Percentiles rank a stretch among this genome's conserved stretches.
Evolutionary conservation across 2,888 invertebrate genomes (phyloP).

Genomic region (Drosophila borborema): DNA sequence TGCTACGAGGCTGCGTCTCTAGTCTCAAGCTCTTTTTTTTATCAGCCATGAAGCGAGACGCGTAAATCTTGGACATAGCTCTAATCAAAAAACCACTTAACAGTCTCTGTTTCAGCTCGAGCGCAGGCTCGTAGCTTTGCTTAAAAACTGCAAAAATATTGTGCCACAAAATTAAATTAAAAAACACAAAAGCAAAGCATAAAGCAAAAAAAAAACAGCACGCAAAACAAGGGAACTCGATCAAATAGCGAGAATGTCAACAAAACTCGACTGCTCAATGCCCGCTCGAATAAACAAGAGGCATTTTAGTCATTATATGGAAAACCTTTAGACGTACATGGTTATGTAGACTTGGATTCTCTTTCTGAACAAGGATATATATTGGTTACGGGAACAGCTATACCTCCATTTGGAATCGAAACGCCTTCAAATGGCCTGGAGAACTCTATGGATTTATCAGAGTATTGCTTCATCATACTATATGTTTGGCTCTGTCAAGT

Average conservation of each 20-base stretch:
- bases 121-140: slow-evolving; percentile 37
- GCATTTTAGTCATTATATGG: no score
- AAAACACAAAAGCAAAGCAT: slow-evolving; percentile 18
- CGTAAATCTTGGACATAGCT: slow-evolving; percentile 64
- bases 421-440: no score
- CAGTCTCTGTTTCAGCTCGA: slow-evolving; percentile 44
- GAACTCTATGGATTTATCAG: no score
- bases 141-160: slow-evolving; percentile 69
- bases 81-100: slow-evolving; percentile 80
- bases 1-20: not conserved
- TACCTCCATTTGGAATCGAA: no score
- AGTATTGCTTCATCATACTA: not conserved
- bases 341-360: no score
- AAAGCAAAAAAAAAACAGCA: slow-evolving; percentile 17
- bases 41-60: slow-evolving; percentile 44
- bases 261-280: not conserved
- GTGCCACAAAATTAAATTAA: slow-evolving; percentile 74
- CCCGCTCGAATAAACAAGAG: not conserved
- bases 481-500: not conserved
- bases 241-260: not conserved
- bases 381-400: no score
- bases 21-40: slow-evolving; percentile 31
- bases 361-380: no score
- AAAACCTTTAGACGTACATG: not conserved
- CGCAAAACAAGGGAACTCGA: slow-evolving; percentile 16